A percentile compares a stretch with the other conserved stretches of the same genome.
Evolutionary conservation across 2,888 invertebrate genomes (phyloP).

Genomic region (Drosophila neutralis): DNA sequence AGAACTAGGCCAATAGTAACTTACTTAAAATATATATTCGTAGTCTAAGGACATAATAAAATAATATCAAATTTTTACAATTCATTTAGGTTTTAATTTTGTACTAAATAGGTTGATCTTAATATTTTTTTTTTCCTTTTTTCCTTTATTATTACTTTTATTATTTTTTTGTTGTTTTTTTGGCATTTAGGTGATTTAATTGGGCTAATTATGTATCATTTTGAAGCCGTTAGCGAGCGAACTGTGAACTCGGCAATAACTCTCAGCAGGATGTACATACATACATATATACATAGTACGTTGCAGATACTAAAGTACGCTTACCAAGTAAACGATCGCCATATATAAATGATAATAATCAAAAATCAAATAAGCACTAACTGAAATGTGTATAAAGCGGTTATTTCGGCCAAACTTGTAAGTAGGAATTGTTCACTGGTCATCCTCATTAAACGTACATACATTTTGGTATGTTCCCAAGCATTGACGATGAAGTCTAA

Average conservation of each 20-base stretch:
- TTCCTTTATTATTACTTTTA: slow-evolving; percentile 1
- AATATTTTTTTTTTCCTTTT: not conserved
- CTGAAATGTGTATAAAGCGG: slow-evolving; percentile 3
- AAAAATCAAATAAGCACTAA: not conserved
- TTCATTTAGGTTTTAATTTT: slow-evolving; percentile 38
- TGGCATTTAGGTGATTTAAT: slow-evolving; percentile 32
- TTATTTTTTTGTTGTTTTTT: slow-evolving; percentile 2
- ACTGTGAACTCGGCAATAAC: slow-evolving; percentile 35
- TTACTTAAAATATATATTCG: slow-evolving; percentile 18
- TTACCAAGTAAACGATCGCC: slow-evolving; percentile 1
- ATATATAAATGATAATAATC: not conserved
- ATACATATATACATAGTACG: slow-evolving; percentile 20
- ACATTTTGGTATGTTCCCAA: not conserved
- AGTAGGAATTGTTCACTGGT: slow-evolving; percentile 11
- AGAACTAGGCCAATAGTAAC: slow-evolving; percentile 28
- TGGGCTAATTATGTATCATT: slow-evolving; percentile 25
- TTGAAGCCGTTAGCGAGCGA: slow-evolving; percentile 43
- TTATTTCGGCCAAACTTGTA: not conserved
- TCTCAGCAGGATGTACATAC: slow-evolving; percentile 19
- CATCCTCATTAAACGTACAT: slow-evolving; percentile 8
- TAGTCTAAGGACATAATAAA: slow-evolving; percentile 27
- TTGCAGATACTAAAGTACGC: slow-evolving; percentile 4
- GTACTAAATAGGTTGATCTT: slow-evolving; percentile 48
- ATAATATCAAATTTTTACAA: slow-evolving; percentile 32
- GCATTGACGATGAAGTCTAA: slow-evolving; percentile 9